Evolutionary conservation across 2,888 invertebrate genomes (phyloP).

Genomic region (Nomada ruficornis): DNA sequence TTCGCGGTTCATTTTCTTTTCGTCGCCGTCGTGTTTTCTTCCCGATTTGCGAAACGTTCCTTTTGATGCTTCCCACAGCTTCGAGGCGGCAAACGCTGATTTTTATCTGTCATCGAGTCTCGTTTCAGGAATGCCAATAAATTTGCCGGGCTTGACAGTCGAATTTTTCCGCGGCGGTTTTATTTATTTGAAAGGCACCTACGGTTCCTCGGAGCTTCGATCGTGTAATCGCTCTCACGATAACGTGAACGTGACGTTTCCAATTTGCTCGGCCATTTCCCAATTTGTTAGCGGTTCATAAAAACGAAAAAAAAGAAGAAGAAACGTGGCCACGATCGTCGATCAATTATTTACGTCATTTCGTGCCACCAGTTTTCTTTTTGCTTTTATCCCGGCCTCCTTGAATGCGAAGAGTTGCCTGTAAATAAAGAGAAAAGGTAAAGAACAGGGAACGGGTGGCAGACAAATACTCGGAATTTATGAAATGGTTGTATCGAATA

Average conservation of each 20-base stretch:
- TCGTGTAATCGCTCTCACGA: background rate
- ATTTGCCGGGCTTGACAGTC: slow-evolving; percentile 20
- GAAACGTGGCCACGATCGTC: background rate
- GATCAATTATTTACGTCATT: background rate
- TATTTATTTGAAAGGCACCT: slow-evolving; percentile 16
- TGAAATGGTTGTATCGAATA: background rate
- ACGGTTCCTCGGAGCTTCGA: background rate
- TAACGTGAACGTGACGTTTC: slow-evolving; percentile 17
- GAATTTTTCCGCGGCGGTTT: slow-evolving; percentile 14
- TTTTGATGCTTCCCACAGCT: slow-evolving; percentile 7
- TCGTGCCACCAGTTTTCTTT: background rate
- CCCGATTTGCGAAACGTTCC: background rate
- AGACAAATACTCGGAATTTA: no score
- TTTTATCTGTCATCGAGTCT: slow-evolving; percentile 12
- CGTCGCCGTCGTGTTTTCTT: no score
- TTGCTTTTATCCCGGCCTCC: background rate
- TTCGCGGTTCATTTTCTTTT: slow-evolving; percentile 4
- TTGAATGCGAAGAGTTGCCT: no score
- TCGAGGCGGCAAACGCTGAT: slow-evolving; percentile 2
- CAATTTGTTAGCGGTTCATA: background rate
- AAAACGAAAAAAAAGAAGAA: background rate
- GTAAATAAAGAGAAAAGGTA: no score
- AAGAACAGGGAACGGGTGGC: no score
- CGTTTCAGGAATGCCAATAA: slow-evolving; percentile 22
- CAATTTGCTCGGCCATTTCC: slow-evolving; percentile 19